Percentiles rank a stretch among this genome's conserved stretches.
phyloP scores from a whole-genome alignment of 2,797 vertebrate species.

The Poliocrania exsul region DNA sequence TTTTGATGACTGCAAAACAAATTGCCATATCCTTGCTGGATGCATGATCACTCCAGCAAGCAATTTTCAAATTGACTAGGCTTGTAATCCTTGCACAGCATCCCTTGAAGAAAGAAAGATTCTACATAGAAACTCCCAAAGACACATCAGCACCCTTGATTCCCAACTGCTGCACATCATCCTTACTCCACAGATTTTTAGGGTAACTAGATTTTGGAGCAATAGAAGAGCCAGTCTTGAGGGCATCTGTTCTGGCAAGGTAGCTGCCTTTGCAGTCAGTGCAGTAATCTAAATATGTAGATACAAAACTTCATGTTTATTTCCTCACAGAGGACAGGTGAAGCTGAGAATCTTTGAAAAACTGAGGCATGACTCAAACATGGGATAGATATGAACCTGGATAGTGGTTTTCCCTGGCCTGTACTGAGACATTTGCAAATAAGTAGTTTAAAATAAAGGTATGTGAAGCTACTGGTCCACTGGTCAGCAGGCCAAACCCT shows the following conservation, averaged over 20 bases:
- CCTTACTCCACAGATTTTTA: not conserved
- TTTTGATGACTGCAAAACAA: not conserved
- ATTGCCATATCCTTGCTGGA: not conserved
- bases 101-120: not conserved
- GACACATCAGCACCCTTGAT: not conserved
- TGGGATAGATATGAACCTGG: not conserved
- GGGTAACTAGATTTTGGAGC: not conserved
- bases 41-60: not conserved
- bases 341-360: not conserved
- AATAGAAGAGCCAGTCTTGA: not conserved
- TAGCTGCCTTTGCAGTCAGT: not conserved
- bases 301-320: not conserved
- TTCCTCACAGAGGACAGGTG: not conserved
- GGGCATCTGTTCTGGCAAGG: not conserved
- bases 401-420: not conserved
- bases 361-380: not conserved
- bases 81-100: not conserved
- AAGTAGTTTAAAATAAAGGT: not conserved
- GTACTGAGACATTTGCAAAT: not conserved
- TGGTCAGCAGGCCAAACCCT: not conserved
- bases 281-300: not conserved
- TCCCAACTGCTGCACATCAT: not conserved
- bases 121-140: not conserved
- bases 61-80: not conserved
- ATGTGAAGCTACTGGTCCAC: not conserved